A percentile compares a stretch with the other conserved stretches of the same genome.
Evolutionary conservation across 2,797 vertebrate species (phyloP).

Genomic region (Vespertilio murinus): DNA sequence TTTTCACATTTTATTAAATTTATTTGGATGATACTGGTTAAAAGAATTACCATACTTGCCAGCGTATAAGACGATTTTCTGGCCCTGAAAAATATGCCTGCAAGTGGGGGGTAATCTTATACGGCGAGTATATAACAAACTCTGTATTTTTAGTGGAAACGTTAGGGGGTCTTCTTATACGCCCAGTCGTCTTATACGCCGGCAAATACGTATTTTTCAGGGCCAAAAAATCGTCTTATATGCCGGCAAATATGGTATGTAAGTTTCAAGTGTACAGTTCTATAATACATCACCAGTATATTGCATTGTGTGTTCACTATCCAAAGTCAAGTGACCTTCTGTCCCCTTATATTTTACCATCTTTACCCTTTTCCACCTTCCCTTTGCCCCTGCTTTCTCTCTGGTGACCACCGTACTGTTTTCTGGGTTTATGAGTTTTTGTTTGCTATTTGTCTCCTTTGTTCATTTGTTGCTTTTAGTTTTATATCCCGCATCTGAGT

Average conservation of each 20-base stretch:
- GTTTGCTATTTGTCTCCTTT: background rate
- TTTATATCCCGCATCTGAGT: background rate
- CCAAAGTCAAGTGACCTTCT: background rate
- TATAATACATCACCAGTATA: background rate
- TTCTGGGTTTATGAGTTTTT: background rate
- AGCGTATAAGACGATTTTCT: too few species aligned
- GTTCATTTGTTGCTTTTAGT: background rate
- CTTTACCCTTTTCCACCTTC: background rate
- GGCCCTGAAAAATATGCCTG: too few species aligned
- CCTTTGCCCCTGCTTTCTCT: background rate
- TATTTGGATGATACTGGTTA: background rate
- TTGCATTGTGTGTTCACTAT: background rate
- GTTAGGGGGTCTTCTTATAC: too few species aligned
- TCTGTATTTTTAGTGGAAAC: too few species aligned
- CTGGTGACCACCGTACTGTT: background rate
- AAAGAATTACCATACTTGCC: too few species aligned
- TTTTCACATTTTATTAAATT: background rate
- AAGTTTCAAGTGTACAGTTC: background rate
- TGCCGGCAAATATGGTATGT: too few species aligned
- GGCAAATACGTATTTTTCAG: too few species aligned
- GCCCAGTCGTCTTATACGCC: too few species aligned
- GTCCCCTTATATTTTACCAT: background rate
- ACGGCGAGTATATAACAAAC: too few species aligned
- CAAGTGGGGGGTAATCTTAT: too few species aligned
- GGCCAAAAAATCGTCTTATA: too few species aligned